Evolutionary conservation across 2,888 invertebrate genomes (phyloP).

Genomic region (Clistopyga incitator): DNA sequence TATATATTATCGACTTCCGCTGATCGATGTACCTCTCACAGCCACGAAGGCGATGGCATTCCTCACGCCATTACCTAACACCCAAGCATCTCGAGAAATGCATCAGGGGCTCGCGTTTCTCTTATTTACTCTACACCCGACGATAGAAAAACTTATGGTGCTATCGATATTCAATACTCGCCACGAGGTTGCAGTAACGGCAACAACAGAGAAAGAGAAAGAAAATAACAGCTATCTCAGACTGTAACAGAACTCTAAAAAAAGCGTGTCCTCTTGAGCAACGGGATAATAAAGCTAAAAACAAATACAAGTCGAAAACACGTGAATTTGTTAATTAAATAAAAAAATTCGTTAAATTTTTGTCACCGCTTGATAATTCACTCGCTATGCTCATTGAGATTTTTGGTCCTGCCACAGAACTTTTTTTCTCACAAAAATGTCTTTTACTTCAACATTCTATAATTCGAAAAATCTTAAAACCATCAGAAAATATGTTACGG

Average conservation of each 20-base stretch:
- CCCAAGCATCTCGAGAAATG: slow-evolving; percentile 59
- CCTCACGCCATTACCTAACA: slow-evolving; percentile 64
- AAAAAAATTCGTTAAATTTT: too few relatives aligned
- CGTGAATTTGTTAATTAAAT: neutral
- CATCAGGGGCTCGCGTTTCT: slow-evolving; percentile 60
- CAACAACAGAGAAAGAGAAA: slow-evolving; percentile 43
- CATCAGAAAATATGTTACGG: too few relatives aligned
- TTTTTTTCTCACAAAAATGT: too few relatives aligned
- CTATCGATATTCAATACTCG: slow-evolving; percentile 52
- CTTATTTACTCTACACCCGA: slow-evolving; percentile 44
- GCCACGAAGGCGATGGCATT: slow-evolving; percentile 54
- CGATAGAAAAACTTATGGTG: slow-evolving; percentile 57
- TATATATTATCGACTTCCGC: neutral
- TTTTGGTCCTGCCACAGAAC: too few relatives aligned
- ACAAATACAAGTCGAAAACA: slow-evolving; percentile 16
- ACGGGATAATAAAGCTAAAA: neutral
- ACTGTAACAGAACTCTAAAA: slow-evolving; percentile 30
- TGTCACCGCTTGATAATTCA: too few relatives aligned
- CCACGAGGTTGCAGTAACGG: slow-evolving; percentile 52
- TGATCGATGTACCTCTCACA: slow-evolving; percentile 24
- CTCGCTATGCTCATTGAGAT: too few relatives aligned
- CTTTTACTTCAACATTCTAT: too few relatives aligned
- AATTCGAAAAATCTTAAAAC: too few relatives aligned
- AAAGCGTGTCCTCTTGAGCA: slow-evolving; percentile 1
- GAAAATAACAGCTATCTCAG: neutral